Base-by-base conservation (phyloP, 2,113 vertebrate genomes). In the Raja brachyura region DNA sequence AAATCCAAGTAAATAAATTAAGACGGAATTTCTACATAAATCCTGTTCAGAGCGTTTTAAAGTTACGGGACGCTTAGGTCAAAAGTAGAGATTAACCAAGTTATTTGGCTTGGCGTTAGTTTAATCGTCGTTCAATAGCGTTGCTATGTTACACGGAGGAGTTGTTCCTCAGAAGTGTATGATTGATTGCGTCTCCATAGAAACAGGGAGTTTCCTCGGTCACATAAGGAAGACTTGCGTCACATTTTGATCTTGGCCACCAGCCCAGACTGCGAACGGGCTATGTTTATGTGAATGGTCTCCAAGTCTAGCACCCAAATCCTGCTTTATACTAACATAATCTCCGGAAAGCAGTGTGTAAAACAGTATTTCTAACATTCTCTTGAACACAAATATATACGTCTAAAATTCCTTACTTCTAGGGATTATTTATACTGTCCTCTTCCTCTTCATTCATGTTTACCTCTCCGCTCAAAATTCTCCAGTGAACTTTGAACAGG, bases 111-210 rank as follows among this genome's bases (percentile, higher is more conserved):
- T 92, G 66, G 68, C 66, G 33, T 54, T 39, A 54, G 90, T 73
- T 70, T 73, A 39, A 92, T 92, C 90, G 4, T 39, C 22, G 63
- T 28, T 92, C 90, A 92, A 73, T 73, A 28, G 39, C 33, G 90
- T 92, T 92, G 90, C 90, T 92, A 92, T 73, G 90, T 39, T 16
- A 92, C 66, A 11, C n/a, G 66, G 33, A 54, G 33, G 66, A 92
- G 63, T 73, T 73, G 33, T 92, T 68, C 33, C 68, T 92, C 66
- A 48, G 90, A 73, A 25, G 20, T 74, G 90, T 88, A 31, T 20
- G 66, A 73, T n/a, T 74, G 68, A 39, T 73, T 54, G 90, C 28
- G 5, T 88, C 59, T 88, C 83, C 83, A 88, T 92, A 33, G 90
- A 48, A 92, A 92, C 10, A 48, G 90, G 66, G 90, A 70, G 66